Evolutionary conservation across 1,140 invertebrate species (phyloP), one percentile per base, ranked within the genome.

Genomic region (Sarcophaga bullata): DNA sequence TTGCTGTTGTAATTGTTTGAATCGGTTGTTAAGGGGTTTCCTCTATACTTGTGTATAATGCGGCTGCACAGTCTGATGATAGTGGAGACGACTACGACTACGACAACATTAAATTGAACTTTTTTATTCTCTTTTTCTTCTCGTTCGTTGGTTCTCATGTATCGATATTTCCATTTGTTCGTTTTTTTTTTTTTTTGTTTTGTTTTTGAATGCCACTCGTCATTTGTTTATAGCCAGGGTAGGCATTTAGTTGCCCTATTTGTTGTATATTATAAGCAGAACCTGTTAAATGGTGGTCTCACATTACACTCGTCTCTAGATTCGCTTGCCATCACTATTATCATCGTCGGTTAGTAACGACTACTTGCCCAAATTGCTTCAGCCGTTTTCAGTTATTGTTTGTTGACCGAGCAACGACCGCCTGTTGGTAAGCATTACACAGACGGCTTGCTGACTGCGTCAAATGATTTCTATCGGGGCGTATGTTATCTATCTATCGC

Each of bases 401-500:
- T 83, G 46, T n/a, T 54, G 52, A 80, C 25, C 84, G 82, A 83
- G 81, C 54, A 25, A 73, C 10, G 50, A 47, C 48, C 78, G n/a
- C 25, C 25, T 37, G 25, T 37, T 37, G 25, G 25, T 37, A 37
- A 37, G 25, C 25, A n/a, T n/a, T n/a, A n/a, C n/a, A n/a, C n/a
- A 37, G 25, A 37, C 25, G 25, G 25, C 25, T 37, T 37, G 25
- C 46, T 78, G 54, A 73, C 49, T 47, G 15, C 6, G 37, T 19
- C 62, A 68, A 68, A 68, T n/a, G 62, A 68, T 68, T 68, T 19
- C 62, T 37, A 72, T 7, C 75, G 50, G 48, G 50, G 17, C 17
- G 50, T 50, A 78, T 78, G 75, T 50, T 78, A 52, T 84, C 85
- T 84, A 52, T 82, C 86, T 86, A 86, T 87, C 83, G 87, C 86